Base-by-base conservation (phyloP, 2,797 vertebrate species). In the Enteromius unitaeniatus region DNA sequence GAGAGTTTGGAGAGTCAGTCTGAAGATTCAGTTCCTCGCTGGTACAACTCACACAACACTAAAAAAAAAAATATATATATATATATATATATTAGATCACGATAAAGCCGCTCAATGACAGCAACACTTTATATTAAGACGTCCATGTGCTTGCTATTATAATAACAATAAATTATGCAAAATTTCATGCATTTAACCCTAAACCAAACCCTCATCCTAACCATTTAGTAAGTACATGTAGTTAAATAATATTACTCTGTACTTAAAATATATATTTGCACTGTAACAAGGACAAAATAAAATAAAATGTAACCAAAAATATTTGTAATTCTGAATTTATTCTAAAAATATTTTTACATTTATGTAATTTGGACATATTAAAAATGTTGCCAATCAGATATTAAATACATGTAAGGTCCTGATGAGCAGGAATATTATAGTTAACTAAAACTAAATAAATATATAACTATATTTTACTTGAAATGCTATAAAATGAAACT, bases 11-110 rank as follows among this genome's bases (percentile, higher is more conserved):
- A 11, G 89, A 87, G 28, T 42, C 87, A 37, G 82, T 17, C 8
- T 82, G 42, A 14, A 64, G 69, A 40, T 47, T 47, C 2, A 87
- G 45, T 31, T 69, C 87, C 0, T 81, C 28, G 3, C 64, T 26
- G 64, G 6, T 90, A 79, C 93, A 95, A 84, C 77, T 90, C 79
- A 91, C 86, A 82, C 94, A 95, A 85, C 93, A 93, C 94, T 95
- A 79, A 62, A 37, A 82, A 31, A 85, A 88, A 45, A 83, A 13
- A 77, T 34, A 34, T 34, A 34, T 34, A 34, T 34, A 34, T 3
- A 34, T 10, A 77, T 2, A 65, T 2, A 37, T 34, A 11, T 19
- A 23, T 76, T n/a, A 11, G 14, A 26, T 40, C 23, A 79, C 13
- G 34, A 19, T 9, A 4, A 74, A 72, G 45, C 3, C 3, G 0